These are phyloP conservation scores for Mesodorylaimus sp. DNA, from an alignment of 2,888 invertebrate genomes.

Conservation along the genomic window DNA sequence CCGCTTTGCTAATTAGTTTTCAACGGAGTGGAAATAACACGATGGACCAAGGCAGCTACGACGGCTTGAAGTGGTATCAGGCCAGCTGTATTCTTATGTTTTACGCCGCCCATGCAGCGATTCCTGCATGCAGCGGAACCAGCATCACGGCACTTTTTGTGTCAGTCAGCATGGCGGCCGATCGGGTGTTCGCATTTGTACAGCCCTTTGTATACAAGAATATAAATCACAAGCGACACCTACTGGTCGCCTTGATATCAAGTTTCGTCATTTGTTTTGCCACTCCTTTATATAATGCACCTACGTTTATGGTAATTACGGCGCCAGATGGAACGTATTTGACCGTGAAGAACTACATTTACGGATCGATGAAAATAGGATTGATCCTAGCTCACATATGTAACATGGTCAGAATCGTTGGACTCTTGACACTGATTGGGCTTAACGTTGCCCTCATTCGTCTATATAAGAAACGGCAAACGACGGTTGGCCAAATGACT, in stretches of 20 bases:
- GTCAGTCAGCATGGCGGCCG: neutral
- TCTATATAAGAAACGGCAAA: neutral
- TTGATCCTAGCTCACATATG: neutral
- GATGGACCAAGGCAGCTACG: too few relatives aligned
- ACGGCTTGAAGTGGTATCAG: too few relatives aligned
- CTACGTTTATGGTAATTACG: too few relatives aligned
- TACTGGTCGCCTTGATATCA: neutral
- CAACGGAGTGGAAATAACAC: too few relatives aligned
- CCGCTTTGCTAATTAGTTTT: too few relatives aligned
- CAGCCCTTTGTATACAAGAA: neutral
- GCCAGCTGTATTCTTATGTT: neutral
- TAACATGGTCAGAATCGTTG: neutral
- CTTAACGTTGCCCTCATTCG: too few relatives aligned
- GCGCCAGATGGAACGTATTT: too few relatives aligned
- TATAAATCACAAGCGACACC: neutral
- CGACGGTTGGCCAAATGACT: neutral
- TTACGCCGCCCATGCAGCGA: neutral
- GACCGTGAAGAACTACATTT: too few relatives aligned
- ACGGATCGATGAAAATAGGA: too few relatives aligned
- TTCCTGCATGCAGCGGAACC: neutral
- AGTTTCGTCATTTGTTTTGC: neutral
- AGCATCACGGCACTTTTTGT: neutral
- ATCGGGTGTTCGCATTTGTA: neutral
- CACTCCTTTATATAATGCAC: too few relatives aligned
- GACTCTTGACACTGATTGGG: neutral